phyloP scores from a whole-genome alignment of 2,888 invertebrate species.

The Lasioglossum marginatum region DNA sequence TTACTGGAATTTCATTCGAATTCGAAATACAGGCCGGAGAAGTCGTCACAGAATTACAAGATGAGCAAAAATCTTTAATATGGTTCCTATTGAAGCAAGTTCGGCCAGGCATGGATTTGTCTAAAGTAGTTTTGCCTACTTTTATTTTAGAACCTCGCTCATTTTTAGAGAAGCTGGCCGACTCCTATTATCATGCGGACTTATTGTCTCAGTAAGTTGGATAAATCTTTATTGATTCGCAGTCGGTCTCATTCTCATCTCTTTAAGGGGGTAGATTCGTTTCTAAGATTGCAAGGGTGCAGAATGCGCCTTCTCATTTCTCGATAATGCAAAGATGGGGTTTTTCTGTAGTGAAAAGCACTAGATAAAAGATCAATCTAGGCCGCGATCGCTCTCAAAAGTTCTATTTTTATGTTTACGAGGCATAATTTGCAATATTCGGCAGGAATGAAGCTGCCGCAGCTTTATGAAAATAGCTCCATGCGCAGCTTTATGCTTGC shows the following conservation, averaged over 20 bases:
- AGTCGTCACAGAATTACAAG: conserved; percentile 95
- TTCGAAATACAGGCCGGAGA: conserved; percentile 88
- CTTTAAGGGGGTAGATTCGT: too few relatives aligned
- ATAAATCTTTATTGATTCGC: conserved; percentile 21
- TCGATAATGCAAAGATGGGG: too few relatives aligned
- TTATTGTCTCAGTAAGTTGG: conserved; percentile 91
- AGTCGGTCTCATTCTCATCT: background rate
- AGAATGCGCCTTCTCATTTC: too few relatives aligned
- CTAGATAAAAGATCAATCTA: too few relatives aligned
- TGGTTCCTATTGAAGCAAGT: conserved; percentile 98
- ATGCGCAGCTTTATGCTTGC: too few relatives aligned
- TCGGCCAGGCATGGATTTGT: conserved; percentile 97
- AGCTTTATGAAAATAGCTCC: too few relatives aligned
- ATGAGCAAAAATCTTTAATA: conserved; percentile 97
- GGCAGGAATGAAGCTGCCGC: too few relatives aligned
- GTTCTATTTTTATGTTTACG: too few relatives aligned
- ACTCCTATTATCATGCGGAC: conserved; percentile 97
- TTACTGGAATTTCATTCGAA: background rate
- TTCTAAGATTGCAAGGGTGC: too few relatives aligned
- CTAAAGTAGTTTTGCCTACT: conserved; percentile 96
- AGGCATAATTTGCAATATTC: too few relatives aligned
- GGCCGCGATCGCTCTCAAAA: too few relatives aligned
- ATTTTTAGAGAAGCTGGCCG: conserved; percentile 96
- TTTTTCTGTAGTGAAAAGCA: too few relatives aligned
- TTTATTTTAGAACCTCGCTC: conserved; percentile 97